Evolutionary conservation across 2,888 invertebrate species (phyloP).

Genomic region (Himalopsyche japonica): DNA sequence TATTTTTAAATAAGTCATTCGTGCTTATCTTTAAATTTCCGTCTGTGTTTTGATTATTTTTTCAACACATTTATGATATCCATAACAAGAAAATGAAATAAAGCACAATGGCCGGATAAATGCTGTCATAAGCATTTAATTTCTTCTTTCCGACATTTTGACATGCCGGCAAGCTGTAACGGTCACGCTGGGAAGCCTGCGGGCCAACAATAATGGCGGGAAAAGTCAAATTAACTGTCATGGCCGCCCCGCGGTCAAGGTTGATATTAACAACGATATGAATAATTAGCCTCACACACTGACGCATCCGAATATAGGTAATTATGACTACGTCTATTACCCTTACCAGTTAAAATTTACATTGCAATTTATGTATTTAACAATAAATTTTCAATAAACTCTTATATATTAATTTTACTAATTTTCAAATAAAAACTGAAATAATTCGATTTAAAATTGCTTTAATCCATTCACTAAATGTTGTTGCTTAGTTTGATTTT

Average conservation of each 20-base stretch:
- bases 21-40: background rate
- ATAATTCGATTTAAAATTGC: too few relatives aligned
- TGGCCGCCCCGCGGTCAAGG: slow-evolving; percentile 29
- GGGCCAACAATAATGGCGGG: slow-evolving; percentile 5
- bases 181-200: slow-evolving; percentile 23
- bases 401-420: too few relatives aligned
- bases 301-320: background rate
- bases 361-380: too few relatives aligned
- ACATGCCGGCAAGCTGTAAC: slow-evolving; percentile 8
- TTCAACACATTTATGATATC: background rate
- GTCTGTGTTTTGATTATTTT: background rate
- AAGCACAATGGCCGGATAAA: background rate
- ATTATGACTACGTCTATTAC: too few relatives aligned
- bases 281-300: background rate
- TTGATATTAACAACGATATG: background rate
- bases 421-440: too few relatives aligned
- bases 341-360: too few relatives aligned
- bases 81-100: background rate
- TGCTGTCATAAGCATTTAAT: background rate
- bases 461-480: too few relatives aligned
- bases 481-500: too few relatives aligned
- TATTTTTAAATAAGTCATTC: too few relatives aligned
- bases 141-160: background rate
- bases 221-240: slow-evolving; percentile 22
- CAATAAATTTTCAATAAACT: too few relatives aligned